phyloP scores from a whole-genome alignment of 1,140 invertebrate genomes.

The Saccostrea cuccullata region DNA sequence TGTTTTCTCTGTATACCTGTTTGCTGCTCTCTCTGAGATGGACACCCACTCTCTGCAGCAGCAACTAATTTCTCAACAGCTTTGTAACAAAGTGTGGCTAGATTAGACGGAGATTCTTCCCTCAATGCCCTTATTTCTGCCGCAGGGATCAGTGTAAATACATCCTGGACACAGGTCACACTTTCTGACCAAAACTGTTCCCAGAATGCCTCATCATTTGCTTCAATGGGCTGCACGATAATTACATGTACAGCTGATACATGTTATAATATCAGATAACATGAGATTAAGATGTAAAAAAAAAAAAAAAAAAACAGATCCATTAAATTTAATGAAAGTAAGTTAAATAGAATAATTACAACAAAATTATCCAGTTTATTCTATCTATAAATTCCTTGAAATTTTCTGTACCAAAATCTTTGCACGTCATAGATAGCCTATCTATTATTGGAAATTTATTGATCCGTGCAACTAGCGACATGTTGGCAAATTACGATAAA shows the following conservation, averaged over 20 bases:
- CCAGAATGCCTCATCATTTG: slow-evolving; percentile 96
- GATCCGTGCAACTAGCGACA: slow-evolving; percentile 34
- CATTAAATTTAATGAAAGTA: no score
- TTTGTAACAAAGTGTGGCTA: slow-evolving; percentile 99
- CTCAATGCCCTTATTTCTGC: slow-evolving; percentile 91
- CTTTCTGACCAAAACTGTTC: slow-evolving; percentile 99
- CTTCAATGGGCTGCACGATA: slow-evolving; percentile 88
- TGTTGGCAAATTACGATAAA: slow-evolving; percentile 4
- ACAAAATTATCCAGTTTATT: neutral
- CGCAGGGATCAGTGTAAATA: slow-evolving; percentile 97
- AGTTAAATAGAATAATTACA: neutral
- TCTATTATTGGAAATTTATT: slow-evolving; percentile 39
- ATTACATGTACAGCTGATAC: neutral
- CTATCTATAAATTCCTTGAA: neutral
- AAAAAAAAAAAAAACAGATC: no score
- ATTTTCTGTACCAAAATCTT: neutral
- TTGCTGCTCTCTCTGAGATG: slow-evolving; percentile 95
- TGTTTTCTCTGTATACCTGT: slow-evolving; percentile 83
- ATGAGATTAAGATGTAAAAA: neutral
- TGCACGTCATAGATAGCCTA: slow-evolving; percentile 5
- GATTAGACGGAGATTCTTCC: slow-evolving; percentile 98
- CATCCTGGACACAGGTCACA: slow-evolving; percentile 95
- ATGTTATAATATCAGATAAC: neutral
- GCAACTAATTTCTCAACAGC: slow-evolving; percentile 97
- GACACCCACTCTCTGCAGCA: slow-evolving; percentile 94